phyloP scores from a whole-genome alignment of 2,888 invertebrate species.

The Autographa gamma region DNA sequence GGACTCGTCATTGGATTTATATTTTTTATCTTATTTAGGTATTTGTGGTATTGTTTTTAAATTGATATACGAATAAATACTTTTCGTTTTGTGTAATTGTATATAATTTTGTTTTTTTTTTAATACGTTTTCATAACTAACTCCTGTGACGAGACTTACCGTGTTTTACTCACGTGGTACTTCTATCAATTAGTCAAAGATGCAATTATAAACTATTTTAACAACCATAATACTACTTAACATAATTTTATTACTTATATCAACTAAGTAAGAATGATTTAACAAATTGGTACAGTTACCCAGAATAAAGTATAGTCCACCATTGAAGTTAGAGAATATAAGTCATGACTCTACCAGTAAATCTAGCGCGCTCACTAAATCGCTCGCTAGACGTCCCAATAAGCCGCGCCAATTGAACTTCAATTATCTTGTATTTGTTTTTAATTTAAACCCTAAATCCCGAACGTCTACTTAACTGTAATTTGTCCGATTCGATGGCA shows the following conservation, averaged over 20 bases:
- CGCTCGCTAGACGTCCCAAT: slow-evolving; percentile 1
- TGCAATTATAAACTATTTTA: too few relatives aligned
- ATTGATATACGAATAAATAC: not conserved
- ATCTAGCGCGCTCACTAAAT: not conserved
- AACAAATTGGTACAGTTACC: not conserved
- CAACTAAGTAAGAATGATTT: not conserved
- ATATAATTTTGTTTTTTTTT: too few relatives aligned
- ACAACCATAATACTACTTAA: too few relatives aligned
- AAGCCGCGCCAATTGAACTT: slow-evolving; percentile 19
- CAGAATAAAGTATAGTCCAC: not conserved
- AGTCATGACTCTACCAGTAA: not conserved
- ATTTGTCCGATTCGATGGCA: slow-evolving; percentile 54
- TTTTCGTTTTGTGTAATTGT: not conserved
- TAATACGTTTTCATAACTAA: too few relatives aligned
- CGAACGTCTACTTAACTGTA: slow-evolving; percentile 51
- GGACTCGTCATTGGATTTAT: slow-evolving; percentile 59
- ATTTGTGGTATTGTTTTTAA: slow-evolving; percentile 17
- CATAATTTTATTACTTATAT: not conserved
- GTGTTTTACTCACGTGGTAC: not conserved
- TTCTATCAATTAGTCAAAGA: not conserved
- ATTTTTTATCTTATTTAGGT: slow-evolving; percentile 44
- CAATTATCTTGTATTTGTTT: slow-evolving; percentile 50
- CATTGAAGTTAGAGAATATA: not conserved
- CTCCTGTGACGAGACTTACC: too few relatives aligned
- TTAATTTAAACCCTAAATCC: slow-evolving; percentile 56